Evolutionary conservation across 1,140 invertebrate genomes (phyloP), one percentile per base, ranked within the genome.

Genomic region (Babylonia areolata): DNA sequence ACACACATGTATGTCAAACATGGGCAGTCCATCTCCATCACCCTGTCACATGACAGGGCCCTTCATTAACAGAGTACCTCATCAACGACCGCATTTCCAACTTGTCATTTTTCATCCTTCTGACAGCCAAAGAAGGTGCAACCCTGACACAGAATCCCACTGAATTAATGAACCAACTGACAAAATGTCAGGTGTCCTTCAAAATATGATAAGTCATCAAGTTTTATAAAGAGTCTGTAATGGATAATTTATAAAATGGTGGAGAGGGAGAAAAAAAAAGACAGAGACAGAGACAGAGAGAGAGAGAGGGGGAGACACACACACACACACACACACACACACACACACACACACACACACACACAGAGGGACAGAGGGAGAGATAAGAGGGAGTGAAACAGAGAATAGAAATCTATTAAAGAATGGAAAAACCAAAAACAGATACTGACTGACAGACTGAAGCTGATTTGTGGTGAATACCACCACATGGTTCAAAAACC

Each of bases 291-390:
- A 51, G 46, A 51, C 9, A 51, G 46, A 51, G 46, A 51, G 46
- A 64, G 5, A 64, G 15, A 64, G 28, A 64, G 58, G 6, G 3
- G 2, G n/a, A 73, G 35, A 35, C 71, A 73, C n/a, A 73, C 3
- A 33, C 33, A 35, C 6, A 11, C 71, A 73, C 23, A 28, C 58
- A 69, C 33, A 35, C 33, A 35, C 75, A 12, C 33, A 35, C 75
- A 77, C 75, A 28, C 39, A 77, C 39, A 77, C 75, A 77, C 35
- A 77, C 33, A 40, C 33, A 40, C 39, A 77, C 39, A 40, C 75
- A 77, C 75, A 77, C 39, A 77, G n/a, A n/a, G n/a, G n/a, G n/a
- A n/a, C n/a, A n/a, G n/a, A n/a, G n/a, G n/a, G n/a, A n/a, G n/a
- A n/a, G n/a, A n/a, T n/a, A 23, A n/a, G 58, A 64, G 58, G 23